A percentile compares a stretch with the other conserved stretches of the same genome.
phyloP scores from a whole-genome alignment of 23 tunicate species.

The Halocynthia roretzi region DNA sequence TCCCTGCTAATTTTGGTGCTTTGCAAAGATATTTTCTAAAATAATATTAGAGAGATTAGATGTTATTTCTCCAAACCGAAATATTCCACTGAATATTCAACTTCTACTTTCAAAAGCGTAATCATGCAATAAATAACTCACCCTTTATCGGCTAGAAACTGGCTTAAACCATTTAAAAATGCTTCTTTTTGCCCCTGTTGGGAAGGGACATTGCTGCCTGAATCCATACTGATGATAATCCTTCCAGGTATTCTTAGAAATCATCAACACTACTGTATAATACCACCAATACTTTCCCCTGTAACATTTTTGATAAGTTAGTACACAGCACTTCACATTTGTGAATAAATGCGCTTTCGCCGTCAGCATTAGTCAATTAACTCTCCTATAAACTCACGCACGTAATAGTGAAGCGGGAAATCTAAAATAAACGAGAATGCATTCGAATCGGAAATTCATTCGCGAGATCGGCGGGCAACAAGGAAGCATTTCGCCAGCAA shows the following conservation, averaged over 20 bases:
- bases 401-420: constrained; percentile 11
- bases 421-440: constrained; percentile 6
- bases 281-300: background rate
- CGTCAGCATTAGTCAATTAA: constrained; percentile 5
- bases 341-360: background rate
- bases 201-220: constrained; percentile 4
- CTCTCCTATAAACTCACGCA: constrained; percentile 12
- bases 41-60: constrained; percentile 2
- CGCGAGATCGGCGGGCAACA: too few species aligned
- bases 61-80: background rate
- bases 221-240: constrained; percentile 3
- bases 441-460: too few species aligned
- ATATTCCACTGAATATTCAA: background rate
- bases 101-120: background rate
- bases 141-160: constrained; percentile 77
- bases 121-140: background rate
- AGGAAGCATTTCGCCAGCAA: background rate
- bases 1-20: constrained; percentile 70
- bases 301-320: too few species aligned
- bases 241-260: too few species aligned
- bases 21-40: constrained; percentile 60
- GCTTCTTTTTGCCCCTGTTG: constrained; percentile 78
- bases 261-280: constrained; percentile 12
- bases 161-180: constrained; percentile 74
- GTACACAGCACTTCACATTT: background rate